phyloP scores from a whole-genome alignment of 2,113 vertebrate genomes.

The Penelope pileata region DNA sequence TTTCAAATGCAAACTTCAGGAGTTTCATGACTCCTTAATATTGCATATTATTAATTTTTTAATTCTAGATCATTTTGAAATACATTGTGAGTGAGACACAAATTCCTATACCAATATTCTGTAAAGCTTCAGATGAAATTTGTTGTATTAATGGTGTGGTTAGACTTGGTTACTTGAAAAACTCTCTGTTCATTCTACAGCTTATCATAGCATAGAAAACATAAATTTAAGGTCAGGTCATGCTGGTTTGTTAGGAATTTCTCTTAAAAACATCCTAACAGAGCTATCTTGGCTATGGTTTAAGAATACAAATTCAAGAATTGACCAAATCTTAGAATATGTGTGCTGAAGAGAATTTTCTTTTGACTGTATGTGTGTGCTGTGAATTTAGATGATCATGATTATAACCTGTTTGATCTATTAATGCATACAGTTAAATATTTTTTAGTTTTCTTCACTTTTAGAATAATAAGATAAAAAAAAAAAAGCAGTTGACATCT shows the following conservation, averaged over 20 bases:
- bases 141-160: neutral
- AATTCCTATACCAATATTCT: neutral
- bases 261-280: neutral
- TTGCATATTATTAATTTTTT: rapidly evolving
- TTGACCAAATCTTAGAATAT: neutral
- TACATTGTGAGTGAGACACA: neutral
- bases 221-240: neutral
- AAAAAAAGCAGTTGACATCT: neutral
- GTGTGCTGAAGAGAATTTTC: neutral
- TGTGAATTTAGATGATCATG: neutral
- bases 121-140: neutral
- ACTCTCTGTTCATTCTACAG: neutral
- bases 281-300: neutral
- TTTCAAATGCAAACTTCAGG: neutral
- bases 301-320: neutral
- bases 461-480: neutral
- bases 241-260: neutral
- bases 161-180: neutral
- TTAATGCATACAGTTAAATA: neutral
- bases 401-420: neutral
- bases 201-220: neutral
- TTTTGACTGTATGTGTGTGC: neutral
- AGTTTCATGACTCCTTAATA: neutral
- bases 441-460: neutral
- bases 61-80: neutral